These are phyloP conservation scores for Pollachius pollachius DNA, from an alignment of 2,113 vertebrate genomes.

Conservation along the genomic window DNA sequence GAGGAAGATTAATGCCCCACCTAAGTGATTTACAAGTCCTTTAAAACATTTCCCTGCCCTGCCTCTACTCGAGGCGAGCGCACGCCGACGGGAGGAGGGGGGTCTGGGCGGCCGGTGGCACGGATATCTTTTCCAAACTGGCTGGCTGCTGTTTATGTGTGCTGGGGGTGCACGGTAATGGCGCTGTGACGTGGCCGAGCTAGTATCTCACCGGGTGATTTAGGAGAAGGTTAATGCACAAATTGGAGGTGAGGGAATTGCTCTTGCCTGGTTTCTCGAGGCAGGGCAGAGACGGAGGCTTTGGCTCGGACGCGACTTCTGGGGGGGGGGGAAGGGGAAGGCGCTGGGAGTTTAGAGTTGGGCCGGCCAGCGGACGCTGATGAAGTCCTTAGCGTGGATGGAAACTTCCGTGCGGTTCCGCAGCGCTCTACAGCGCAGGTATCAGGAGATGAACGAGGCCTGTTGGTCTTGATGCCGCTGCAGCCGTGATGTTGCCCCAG, in stretches of 20 bases:
- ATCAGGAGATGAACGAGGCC: no score
- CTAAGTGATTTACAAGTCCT: conserved; percentile 63
- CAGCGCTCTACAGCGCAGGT: no score
- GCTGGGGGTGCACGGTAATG: conserved; percentile 40
- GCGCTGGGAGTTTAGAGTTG: conserved; percentile 5
- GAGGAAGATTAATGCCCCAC: conserved; percentile 42
- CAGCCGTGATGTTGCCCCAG: no score
- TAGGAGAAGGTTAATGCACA: conserved; percentile 32
- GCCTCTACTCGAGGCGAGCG: conserved; percentile 30
- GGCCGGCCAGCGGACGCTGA: conserved; percentile 45
- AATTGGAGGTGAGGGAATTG: conserved; percentile 45
- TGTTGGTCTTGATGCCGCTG: no score
- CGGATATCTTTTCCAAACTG: conserved; percentile 10
- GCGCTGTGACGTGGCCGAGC: conserved; percentile 15
- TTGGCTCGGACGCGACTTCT: conserved; percentile 32
- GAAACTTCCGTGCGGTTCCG: no score
- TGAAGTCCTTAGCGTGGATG: conserved; percentile 38
- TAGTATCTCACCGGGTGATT: conserved; percentile 39
- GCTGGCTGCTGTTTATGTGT: conserved; percentile 39
- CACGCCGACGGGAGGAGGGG: conserved; percentile 18
- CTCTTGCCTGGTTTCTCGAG: conserved; percentile 12
- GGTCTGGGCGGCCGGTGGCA: neutral
- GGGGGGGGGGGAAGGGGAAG: neutral
- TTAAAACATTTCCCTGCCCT: conserved; percentile 46
- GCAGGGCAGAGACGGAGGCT: conserved; percentile 26